Percentiles rank a stretch among this genome's conserved stretches.
These are phyloP conservation scores for Pimpla rufipes DNA, from an alignment of 2,888 invertebrate genomes.

Conservation along the genomic window DNA sequence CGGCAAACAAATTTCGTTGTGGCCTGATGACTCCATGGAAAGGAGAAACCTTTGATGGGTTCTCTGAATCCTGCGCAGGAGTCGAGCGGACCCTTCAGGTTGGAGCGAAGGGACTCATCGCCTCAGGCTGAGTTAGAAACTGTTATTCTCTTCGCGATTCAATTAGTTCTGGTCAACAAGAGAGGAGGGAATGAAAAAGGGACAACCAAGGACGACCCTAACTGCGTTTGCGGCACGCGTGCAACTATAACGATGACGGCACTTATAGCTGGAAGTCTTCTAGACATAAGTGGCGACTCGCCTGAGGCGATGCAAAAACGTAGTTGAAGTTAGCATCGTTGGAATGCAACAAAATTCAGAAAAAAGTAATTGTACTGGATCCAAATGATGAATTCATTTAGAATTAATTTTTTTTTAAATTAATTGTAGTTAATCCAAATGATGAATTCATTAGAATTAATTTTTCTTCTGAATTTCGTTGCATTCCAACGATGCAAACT, in stretches of 20 bases:
- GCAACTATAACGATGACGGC: constrained; percentile 20
- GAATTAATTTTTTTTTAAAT: too few species aligned
- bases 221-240: constrained; percentile 41
- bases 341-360: too few species aligned
- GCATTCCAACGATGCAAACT: too few species aligned
- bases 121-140: constrained; percentile 31
- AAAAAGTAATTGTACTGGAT: too few species aligned
- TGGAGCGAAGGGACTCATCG: constrained; percentile 29
- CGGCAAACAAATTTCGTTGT: background rate
- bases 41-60: constrained; percentile 24
- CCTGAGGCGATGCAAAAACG: too few species aligned
- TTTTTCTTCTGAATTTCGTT: too few species aligned
- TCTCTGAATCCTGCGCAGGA: constrained; percentile 26
- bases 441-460: too few species aligned
- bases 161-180: constrained; percentile 51
- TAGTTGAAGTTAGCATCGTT: too few species aligned
- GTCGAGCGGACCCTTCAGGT: constrained; percentile 30
- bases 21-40: constrained; percentile 27
- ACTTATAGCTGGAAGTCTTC: background rate
- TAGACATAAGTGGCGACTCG: too few species aligned
- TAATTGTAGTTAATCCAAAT: too few species aligned
- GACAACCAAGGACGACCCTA: constrained; percentile 37
- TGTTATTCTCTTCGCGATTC: constrained; percentile 41
- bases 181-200: background rate
- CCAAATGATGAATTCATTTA: too few species aligned